These are phyloP conservation scores for Steinernema carpocapsae DNA, from an alignment of 2,888 invertebrate species.

Conservation along the genomic window DNA sequence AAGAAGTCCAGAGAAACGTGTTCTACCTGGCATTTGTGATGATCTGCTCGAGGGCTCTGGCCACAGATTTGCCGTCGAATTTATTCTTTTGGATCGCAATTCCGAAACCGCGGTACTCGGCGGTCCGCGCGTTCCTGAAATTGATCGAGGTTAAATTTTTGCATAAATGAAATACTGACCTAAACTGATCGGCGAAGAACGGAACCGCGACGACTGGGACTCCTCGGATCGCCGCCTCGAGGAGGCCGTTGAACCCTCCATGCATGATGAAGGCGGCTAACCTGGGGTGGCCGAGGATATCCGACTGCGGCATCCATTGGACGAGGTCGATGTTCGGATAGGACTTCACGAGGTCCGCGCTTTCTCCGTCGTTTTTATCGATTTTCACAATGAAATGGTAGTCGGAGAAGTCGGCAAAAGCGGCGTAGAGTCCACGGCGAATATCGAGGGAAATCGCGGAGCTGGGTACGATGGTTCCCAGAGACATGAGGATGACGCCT, in stretches of 20 bases:
- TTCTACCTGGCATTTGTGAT: conserved; percentile 24
- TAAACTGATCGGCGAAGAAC: conserved; percentile 66
- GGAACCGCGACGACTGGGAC: conserved; percentile 64
- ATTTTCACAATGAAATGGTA: conserved; percentile 63
- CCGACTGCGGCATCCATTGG: conserved; percentile 63
- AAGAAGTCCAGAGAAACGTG: not conserved
- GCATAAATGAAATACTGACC: no score
- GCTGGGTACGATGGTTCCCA: conserved; percentile 44
- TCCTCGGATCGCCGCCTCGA: conserved; percentile 61
- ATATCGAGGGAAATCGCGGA: conserved; percentile 7
- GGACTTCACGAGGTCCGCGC: conserved; percentile 42
- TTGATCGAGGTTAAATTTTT: no score
- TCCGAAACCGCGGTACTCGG: conserved; percentile 62
- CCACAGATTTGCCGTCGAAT: conserved; percentile 7
- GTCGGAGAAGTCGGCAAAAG: conserved; percentile 46
- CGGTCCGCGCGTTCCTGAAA: conserved; percentile 63
- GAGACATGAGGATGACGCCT: conserved; percentile 40
- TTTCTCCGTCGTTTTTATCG: conserved; percentile 50
- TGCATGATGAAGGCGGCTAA: conserved; percentile 64
- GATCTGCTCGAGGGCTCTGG: conserved; percentile 6
- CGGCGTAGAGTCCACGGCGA: conserved; percentile 33
- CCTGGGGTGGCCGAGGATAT: conserved; percentile 62
- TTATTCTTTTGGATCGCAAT: conserved; percentile 37
- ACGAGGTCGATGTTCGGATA: conserved; percentile 58
- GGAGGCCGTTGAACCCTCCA: conserved; percentile 63